Percentiles rank a stretch among this genome's conserved stretches.
Evolutionary conservation across 2,888 invertebrate species (phyloP).

Genomic region (Celastrina argiolus): DNA sequence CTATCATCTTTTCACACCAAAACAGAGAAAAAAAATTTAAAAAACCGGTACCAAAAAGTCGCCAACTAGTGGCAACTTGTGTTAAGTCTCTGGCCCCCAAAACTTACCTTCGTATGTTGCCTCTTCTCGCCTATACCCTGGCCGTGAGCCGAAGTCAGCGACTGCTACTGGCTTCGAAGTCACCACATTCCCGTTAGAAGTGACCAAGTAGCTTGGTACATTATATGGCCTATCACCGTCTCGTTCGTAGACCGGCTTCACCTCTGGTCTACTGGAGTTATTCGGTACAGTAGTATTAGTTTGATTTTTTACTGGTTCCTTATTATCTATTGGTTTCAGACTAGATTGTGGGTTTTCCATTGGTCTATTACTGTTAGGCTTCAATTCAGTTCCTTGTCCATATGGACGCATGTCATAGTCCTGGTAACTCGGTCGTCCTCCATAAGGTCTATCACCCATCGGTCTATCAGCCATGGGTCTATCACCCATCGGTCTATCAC

Average conservation of each 20-base stretch:
- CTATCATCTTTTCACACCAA: no score
- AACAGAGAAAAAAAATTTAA: no score
- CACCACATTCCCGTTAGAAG: slow-evolving; percentile 53
- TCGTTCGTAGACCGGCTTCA: slow-evolving; percentile 64
- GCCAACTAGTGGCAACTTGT: not conserved
- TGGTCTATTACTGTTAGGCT: not conserved
- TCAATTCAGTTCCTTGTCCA: not conserved
- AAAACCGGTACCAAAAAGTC: no score
- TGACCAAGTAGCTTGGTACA: slow-evolving; percentile 50
- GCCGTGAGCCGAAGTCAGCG: slow-evolving; percentile 47
- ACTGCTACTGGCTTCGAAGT: slow-evolving; percentile 61
- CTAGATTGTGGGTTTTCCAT: not conserved
- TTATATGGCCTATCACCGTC: slow-evolving; percentile 55
- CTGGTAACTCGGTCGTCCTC: slow-evolving; percentile 14
- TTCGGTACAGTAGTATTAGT: slow-evolving; percentile 29
- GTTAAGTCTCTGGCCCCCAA: no score
- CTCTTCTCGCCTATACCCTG: slow-evolving; percentile 44
- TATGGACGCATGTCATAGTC: slow-evolving; percentile 2
- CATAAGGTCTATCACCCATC: slow-evolving; percentile 27
- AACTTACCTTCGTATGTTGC: slow-evolving; percentile 56
- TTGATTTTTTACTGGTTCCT: slow-evolving; percentile 27
- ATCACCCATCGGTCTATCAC: not conserved
- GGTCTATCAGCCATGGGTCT: slow-evolving; percentile 23
- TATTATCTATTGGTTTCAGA: slow-evolving; percentile 25
- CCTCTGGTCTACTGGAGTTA: slow-evolving; percentile 36